These are phyloP conservation scores for Strigops habroptila DNA, from an alignment of 2,113 vertebrate genomes.

Conservation along the genomic window DNA sequence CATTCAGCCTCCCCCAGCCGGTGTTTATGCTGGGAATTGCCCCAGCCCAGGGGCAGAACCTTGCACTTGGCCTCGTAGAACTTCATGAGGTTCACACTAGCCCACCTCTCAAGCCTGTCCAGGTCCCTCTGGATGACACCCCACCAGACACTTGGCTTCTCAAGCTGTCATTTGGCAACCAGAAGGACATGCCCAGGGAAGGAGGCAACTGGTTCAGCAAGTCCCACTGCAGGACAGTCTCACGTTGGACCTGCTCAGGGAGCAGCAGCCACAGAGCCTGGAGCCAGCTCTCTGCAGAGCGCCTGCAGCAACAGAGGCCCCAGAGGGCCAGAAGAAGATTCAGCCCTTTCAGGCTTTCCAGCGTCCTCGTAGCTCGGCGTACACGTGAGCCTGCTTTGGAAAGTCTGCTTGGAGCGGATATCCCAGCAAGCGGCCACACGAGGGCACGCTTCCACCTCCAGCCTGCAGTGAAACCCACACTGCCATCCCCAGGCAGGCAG, in stretches of 20 bases:
- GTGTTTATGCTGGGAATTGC: neutral
- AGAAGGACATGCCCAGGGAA: neutral
- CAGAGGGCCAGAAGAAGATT: neutral
- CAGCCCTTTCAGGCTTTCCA: neutral
- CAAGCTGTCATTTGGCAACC: neutral
- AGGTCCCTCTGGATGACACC: neutral
- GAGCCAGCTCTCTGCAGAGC: neutral
- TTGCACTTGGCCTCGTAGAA: neutral
- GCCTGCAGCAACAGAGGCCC: neutral
- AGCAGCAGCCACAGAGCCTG: neutral
- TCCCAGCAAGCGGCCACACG: constrained; percentile 12
- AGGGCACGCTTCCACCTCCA: constrained; percentile 12
- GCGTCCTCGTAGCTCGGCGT: neutral
- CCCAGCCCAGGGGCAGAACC: neutral
- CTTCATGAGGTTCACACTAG: neutral
- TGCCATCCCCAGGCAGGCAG: neutral
- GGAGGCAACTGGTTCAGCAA: neutral
- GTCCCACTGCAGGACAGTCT: neutral
- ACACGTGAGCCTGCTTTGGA: neutral
- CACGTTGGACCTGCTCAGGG: neutral
- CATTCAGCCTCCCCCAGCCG: neutral
- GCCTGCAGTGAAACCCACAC: neutral
- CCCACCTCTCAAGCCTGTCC: neutral
- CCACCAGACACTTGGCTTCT: neutral
- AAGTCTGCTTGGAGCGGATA: neutral